These are phyloP conservation scores for Heliconius congener DNA, from an alignment of 1,140 invertebrate species.

Conservation along the genomic window DNA sequence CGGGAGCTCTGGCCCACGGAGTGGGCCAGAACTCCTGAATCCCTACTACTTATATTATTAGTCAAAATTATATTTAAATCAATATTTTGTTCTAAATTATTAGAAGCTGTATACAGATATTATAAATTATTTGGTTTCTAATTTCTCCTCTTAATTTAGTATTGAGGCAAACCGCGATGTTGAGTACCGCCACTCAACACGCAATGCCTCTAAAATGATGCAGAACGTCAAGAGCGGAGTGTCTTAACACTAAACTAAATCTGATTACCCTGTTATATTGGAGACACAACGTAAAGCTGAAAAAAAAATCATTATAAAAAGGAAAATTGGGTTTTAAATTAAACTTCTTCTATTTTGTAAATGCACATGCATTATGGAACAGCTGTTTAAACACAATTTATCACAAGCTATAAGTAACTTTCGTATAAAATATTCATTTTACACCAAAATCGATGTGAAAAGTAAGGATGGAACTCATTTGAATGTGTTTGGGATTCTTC, in stretches of 20 bases:
- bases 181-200: neutral
- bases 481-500: constrained; percentile 27
- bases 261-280: too few relatives aligned
- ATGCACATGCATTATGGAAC: constrained; percentile 5
- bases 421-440: constrained; percentile 30
- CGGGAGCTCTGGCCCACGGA: too few relatives aligned
- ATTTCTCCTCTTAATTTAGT: neutral
- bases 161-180: too few relatives aligned
- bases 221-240: too few relatives aligned
- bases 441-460: constrained; percentile 9
- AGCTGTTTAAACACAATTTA: constrained; percentile 25
- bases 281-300: too few relatives aligned
- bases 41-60: neutral
- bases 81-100: neutral
- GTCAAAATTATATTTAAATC: neutral
- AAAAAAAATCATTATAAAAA: too few relatives aligned
- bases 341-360: neutral
- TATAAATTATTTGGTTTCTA: neutral
- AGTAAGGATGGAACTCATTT: constrained; percentile 22
- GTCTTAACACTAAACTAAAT: too few relatives aligned
- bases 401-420: constrained; percentile 17
- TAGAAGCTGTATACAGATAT: neutral
- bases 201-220: too few relatives aligned
- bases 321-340: neutral
- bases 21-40: too few relatives aligned